A percentile compares a stretch with the other conserved stretches of the same genome.
phyloP scores from a whole-genome alignment of 2,113 vertebrate genomes.

The Paradoxurus hermaphroditus region DNA sequence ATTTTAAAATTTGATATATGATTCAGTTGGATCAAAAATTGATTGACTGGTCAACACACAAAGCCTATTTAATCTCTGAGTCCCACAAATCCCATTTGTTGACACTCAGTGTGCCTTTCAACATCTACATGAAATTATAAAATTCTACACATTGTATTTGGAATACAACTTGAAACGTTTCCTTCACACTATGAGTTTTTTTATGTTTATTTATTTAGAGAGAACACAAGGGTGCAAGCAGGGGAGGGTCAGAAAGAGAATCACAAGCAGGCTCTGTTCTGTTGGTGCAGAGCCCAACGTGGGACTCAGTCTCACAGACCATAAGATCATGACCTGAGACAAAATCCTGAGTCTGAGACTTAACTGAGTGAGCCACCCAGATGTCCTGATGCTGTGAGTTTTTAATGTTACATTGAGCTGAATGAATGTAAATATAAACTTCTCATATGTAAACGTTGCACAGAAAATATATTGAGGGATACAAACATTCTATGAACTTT shows the following conservation, averaged over 20 bases:
- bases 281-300: too few species aligned
- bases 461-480: neutral
- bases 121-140: neutral
- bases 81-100: neutral
- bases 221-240: too few species aligned
- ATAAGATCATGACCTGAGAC: too few species aligned
- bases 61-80: neutral
- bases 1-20: conserved; percentile 35
- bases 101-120: neutral
- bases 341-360: too few species aligned
- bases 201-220: too few species aligned
- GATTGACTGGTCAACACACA: neutral
- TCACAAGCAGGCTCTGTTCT: too few species aligned
- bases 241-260: too few species aligned
- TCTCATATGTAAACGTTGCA: neutral
- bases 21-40: neutral
- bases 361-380: too few species aligned
- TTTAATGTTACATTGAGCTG: neutral
- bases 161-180: conserved; percentile 15
- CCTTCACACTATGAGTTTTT: neutral
- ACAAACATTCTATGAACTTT: neutral
- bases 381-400: neutral
- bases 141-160: neutral
- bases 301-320: too few species aligned
- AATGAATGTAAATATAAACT: neutral